phyloP scores from a whole-genome alignment of 92 coral and sea anemone species.

The Parazoanthus swiftii region DNA sequence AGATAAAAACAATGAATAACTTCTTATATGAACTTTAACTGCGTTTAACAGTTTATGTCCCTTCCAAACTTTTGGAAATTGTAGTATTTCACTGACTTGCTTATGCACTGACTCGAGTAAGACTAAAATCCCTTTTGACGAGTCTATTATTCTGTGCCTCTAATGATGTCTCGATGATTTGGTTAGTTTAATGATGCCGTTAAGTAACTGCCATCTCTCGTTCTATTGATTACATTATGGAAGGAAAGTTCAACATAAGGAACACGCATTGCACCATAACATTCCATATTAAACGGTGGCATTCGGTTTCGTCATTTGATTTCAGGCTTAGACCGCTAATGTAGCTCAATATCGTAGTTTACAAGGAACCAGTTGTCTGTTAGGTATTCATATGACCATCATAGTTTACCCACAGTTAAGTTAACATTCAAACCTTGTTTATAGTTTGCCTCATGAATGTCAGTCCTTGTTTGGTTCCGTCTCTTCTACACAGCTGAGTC shows the following conservation, averaged over 20 bases:
- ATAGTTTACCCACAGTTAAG: too few relatives aligned
- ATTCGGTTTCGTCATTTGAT: not conserved
- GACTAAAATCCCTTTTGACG: not conserved
- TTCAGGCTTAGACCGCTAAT: not conserved
- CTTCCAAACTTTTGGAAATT: too few relatives aligned
- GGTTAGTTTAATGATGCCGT: not conserved
- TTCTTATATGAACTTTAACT: too few relatives aligned
- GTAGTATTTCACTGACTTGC: too few relatives aligned
- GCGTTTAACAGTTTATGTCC: too few relatives aligned
- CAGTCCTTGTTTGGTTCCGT: not conserved
- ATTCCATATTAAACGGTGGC: not conserved
- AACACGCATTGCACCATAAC: not conserved
- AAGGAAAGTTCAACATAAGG: not conserved
- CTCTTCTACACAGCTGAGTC: not conserved
- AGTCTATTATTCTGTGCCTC: not conserved
- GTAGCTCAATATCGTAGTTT: not conserved
- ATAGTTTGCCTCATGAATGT: not conserved
- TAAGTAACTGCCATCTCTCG: not conserved
- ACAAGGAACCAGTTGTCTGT: too few relatives aligned
- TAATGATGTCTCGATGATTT: not conserved
- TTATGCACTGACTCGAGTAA: too few relatives aligned
- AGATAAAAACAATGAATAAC: too few relatives aligned
- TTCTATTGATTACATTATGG: not conserved
- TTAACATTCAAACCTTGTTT: slow-evolving; percentile 18
- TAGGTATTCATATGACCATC: not conserved